Conservation (phyloP, 2,888 invertebrate species). For the Nomada flava region DNA sequence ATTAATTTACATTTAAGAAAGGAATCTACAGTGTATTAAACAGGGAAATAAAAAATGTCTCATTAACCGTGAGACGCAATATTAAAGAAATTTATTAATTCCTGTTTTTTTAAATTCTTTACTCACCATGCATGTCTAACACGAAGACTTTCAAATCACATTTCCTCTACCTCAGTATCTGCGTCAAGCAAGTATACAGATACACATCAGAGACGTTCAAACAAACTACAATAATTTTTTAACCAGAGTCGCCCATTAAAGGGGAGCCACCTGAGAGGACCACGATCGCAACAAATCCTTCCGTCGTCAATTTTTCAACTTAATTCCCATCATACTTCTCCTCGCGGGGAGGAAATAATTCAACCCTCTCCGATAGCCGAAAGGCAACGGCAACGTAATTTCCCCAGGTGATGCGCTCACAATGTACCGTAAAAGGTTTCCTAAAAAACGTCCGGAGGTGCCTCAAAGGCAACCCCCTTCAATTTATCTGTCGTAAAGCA, state of each 20-base stretch:
- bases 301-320: background rate
- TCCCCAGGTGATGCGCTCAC: conserved; percentile 12
- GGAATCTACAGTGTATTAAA: too few relatives aligned
- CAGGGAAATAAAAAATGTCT: too few relatives aligned
- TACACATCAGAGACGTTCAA: background rate
- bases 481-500: conserved; percentile 63
- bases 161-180: background rate
- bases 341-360: background rate
- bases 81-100: too few relatives aligned
- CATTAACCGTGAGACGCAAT: too few relatives aligned
- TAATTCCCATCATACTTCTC: conserved; percentile 9
- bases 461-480: conserved; percentile 42
- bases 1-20: too few relatives aligned
- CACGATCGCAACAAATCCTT: background rate
- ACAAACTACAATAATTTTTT: background rate
- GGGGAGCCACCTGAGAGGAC: background rate
- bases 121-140: too few relatives aligned
- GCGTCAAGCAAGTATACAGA: background rate
- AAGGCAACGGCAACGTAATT: conserved; percentile 13
- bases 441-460: conserved; percentile 35
- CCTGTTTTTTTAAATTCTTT: too few relatives aligned
- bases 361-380: conserved; percentile 7
- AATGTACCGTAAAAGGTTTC: conserved; percentile 37
- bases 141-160: too few relatives aligned
- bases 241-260: background rate